These are phyloP conservation scores for Cephalopachus bancanus DNA, from an alignment of 2,797 vertebrate genomes.

Conservation along the genomic window DNA sequence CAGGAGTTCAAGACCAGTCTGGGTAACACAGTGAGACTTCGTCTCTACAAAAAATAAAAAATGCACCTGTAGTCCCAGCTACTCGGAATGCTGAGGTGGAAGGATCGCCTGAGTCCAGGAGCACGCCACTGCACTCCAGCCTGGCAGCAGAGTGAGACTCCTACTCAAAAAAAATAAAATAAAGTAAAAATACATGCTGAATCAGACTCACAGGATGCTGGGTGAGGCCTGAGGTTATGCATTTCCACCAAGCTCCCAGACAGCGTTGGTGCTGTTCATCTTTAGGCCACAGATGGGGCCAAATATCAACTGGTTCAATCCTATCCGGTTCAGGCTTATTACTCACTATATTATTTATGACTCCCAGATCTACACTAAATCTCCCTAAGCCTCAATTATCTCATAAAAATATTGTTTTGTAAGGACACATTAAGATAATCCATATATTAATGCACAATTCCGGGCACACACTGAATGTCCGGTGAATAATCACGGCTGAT, in stretches of 20 bases:
- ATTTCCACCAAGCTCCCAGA: not conserved
- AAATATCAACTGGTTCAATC: not conserved
- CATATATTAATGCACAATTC: conserved; percentile 1
- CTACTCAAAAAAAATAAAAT: too few species aligned
- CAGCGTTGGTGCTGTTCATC: not conserved
- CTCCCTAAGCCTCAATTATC: not conserved
- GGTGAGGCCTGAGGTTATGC: not conserved
- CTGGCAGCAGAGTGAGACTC: too few species aligned
- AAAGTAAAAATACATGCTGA: not conserved
- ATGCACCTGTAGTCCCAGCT: too few species aligned
- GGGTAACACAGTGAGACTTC: too few species aligned
- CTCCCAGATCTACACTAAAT: not conserved
- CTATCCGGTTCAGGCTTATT: not conserved
- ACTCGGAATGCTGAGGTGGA: too few species aligned
- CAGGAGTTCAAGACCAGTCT: too few species aligned
- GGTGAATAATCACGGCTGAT: conserved; percentile 20
- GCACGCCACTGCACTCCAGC: too few species aligned
- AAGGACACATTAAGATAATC: conserved; percentile 13
- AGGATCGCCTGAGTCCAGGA: too few species aligned
- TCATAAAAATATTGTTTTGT: conserved; percentile 32
- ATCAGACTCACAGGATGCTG: not conserved
- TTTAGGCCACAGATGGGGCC: not conserved
- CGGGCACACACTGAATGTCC: not conserved
- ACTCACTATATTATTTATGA: not conserved
- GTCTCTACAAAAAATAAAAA: too few species aligned